Base-by-base conservation (phyloP, 2,888 invertebrate species). In the Deilephila elpenor region DNA sequence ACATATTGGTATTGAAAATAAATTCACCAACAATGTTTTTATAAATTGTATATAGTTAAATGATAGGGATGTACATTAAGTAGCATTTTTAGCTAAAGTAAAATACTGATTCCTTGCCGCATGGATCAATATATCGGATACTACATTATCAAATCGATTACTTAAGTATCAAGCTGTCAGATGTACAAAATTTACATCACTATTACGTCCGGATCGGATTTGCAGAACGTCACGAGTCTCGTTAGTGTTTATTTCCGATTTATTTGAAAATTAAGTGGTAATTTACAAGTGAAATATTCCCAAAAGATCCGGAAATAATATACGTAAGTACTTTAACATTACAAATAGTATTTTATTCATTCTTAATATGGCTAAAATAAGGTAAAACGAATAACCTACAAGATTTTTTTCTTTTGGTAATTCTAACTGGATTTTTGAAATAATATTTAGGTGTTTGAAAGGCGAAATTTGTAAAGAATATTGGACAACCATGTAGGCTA, bases 201-300 rank as follows among this genome's bases (percentile, higher is more conserved):
- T 73, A 73, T 51, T 25, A 29, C 25, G 44, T 34, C 25, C 67
- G 59, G 83, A 84, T 85, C 83, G 84, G 87, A 85, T 88, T 89
- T 84, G 83, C 80, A 84, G 83, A 83, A 86, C 83, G 84, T 25
- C 44, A 71, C 78, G 84, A 82, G 78, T 80, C 78, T 82, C 81
- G 83, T 85, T 87, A 88, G 88, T 93, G 93, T 93, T 94, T 93
- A 92, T 89, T 84, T 92, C 84, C 83, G 84, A 85, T 88, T 87
- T 86, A 88, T 89, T 91, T 88, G 83, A 89, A 90, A 90, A 90
- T 87, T 89, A 86, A 79, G 93, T 92, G 92, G 79, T 91, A 92
- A 91, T 92, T 92, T 93, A 91, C 89, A 89, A 92, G 92, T 93
- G 92, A 82, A 83, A 83, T 85, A 86, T 82, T 82, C 79, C 81